Evolutionary conservation across 2,888 invertebrate species (phyloP).

Genomic region (Oegoconia quadripuncta): DNA sequence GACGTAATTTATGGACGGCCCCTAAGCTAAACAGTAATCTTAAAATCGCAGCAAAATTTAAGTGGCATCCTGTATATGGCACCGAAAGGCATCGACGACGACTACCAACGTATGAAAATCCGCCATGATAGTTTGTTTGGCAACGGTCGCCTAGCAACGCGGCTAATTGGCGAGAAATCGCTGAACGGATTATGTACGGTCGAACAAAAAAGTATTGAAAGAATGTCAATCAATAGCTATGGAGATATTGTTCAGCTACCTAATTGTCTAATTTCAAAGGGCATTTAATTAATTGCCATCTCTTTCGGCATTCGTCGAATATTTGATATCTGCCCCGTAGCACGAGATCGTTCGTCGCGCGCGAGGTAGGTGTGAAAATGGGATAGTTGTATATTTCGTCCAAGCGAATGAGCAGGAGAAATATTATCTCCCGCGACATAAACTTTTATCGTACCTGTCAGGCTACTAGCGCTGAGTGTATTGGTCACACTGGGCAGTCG

Average conservation of each 20-base stretch:
- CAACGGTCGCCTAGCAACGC: constrained; percentile 51
- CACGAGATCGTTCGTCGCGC: too few relatives aligned
- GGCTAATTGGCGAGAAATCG: constrained; percentile 64
- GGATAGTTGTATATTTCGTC: too few relatives aligned
- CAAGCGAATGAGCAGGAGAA: too few relatives aligned
- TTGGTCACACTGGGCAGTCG: too few relatives aligned
- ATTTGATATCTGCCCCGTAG: too few relatives aligned
- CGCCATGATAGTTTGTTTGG: constrained; percentile 47
- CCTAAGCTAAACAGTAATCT: too few relatives aligned
- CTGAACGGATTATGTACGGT: constrained; percentile 43
- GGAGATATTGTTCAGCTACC: not conserved
- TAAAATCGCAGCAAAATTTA: not conserved
- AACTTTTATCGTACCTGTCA: too few relatives aligned
- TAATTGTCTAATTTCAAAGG: not conserved
- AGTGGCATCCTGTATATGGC: not conserved
- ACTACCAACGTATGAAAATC: constrained; percentile 12
- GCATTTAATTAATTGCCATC: not conserved
- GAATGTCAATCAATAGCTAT: not conserved
- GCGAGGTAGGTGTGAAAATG: too few relatives aligned
- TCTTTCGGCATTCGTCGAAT: too few relatives aligned
- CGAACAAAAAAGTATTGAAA: constrained; percentile 20
- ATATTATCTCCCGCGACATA: too few relatives aligned
- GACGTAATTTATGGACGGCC: too few relatives aligned
- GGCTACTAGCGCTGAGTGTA: too few relatives aligned
- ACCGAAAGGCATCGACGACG: not conserved